A percentile compares a stretch with the other conserved stretches of the same genome.
Evolutionary conservation across 2,113 vertebrate genomes (phyloP).

Genomic region (Melanerpes formicivorus): DNA sequence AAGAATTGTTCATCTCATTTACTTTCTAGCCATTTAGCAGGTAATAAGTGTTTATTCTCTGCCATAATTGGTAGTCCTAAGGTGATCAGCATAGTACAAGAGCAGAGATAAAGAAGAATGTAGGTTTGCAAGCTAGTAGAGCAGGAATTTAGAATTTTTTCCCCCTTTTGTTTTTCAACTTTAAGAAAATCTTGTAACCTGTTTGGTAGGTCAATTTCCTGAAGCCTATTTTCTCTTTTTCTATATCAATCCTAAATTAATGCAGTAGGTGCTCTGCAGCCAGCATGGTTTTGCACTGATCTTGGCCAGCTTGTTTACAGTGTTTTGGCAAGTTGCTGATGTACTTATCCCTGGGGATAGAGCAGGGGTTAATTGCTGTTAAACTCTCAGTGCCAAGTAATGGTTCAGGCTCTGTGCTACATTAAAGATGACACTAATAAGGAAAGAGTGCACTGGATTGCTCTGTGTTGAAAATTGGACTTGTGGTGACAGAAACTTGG

Average conservation of each 20-base stretch:
- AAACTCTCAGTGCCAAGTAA: constrained; percentile 86
- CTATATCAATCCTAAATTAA: constrained; percentile 76
- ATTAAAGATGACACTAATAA: constrained; percentile 91
- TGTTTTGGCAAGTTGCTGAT: constrained; percentile 88
- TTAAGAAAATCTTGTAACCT: constrained; percentile 38
- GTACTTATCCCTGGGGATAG: constrained; percentile 83
- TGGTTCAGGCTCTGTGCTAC: constrained; percentile 84
- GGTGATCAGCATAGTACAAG: neutral
- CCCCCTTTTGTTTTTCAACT: neutral
- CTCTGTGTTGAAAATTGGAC: constrained; percentile 82
- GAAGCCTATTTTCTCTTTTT: constrained; percentile 31
- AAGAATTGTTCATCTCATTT: neutral
- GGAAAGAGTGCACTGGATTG: constrained; percentile 83
- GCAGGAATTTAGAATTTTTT: neutral
- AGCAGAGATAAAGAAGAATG: neutral
- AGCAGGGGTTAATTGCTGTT: constrained; percentile 92
- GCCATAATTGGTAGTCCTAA: neutral
- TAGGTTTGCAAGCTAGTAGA: neutral
- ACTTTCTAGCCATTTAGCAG: neutral
- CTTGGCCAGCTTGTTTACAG: constrained; percentile 87
- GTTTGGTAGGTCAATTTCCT: constrained; percentile 61
- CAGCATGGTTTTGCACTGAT: constrained; percentile 79
- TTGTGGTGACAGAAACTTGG: constrained; percentile 83
- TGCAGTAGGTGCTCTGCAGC: constrained; percentile 76
- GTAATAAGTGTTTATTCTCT: neutral